Base-by-base conservation (phyloP, 2,797 vertebrate species). In the Echeneis naucrates region DNA sequence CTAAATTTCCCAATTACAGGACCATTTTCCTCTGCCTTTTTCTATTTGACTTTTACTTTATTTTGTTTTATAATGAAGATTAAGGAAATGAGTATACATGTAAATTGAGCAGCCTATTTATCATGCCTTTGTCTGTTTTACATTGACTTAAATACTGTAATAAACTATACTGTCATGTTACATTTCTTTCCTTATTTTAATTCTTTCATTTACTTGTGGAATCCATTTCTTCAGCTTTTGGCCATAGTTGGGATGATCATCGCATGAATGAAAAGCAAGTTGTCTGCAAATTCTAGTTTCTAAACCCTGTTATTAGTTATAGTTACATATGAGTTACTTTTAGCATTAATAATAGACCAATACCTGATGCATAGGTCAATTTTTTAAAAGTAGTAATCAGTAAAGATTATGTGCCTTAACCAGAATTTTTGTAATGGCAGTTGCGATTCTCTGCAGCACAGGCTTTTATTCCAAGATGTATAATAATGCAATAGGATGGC, bases 51-150 rank as follows among this genome's bases (percentile, higher is more conserved):
- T 55, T 62, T 67, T 57, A 44, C 72, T 56, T 66, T 65, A 24
- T 27, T 52, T 57, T 76, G 64, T 80, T 82, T 75, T 81, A 63
- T 76, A 70, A 38, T 63, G 73, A 77, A 51, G 33, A 47, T 80
- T 77, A 50, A 62, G 40, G n/a, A 81, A 76, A 72, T 78, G 9
- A 67, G 61, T 75, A 70, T 55, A 79, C 60, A 42, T 88, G 75
- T 83, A 75, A 71, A 86, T 87, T 79, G 77, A 75, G 60, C 64
- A 78, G 63, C 66, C 42, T 93, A 92, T 92, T 92, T 91, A 90
- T 90, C 85, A 81, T 77, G 64, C 30, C 27, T 85, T 80, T 85
- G 67, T 87, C 53, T 88, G 78, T 89, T 89, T 88, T 83, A 77
- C 64, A 68, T 86, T 54, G 61, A 84, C 51, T 73, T 75, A 86